Percentiles rank a stretch among this genome's conserved stretches.
Conservation (phyloP, 2,113 vertebrate genomes). For the Brachypodius melanocephalos region DNA sequence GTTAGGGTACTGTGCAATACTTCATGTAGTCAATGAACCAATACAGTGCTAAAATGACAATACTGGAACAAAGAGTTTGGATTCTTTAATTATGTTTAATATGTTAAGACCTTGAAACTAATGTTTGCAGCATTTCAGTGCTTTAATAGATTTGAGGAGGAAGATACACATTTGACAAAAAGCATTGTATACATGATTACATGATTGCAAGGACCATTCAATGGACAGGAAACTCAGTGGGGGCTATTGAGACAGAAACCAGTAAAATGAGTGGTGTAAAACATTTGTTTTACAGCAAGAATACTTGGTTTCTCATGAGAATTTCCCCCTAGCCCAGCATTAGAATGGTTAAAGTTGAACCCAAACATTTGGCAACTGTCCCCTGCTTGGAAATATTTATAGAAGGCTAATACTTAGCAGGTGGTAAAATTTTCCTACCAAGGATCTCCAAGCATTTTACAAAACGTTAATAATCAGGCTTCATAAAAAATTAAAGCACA, state of each 20-base stretch:
- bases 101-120: neutral
- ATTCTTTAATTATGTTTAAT: neutral
- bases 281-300: neutral
- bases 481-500: neutral
- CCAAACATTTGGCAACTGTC: neutral
- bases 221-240: neutral
- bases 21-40: neutral
- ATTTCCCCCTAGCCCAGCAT: neutral
- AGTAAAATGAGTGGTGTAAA: neutral
- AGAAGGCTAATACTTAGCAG: neutral
- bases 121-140: neutral
- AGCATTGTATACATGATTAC: too few relatives aligned
- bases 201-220: neutral
- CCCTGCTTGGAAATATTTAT: conserved; percentile 23
- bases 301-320: neutral
- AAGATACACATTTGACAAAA: neutral
- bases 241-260: neutral
- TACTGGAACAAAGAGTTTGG: neutral
- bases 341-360: neutral
- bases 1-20: neutral
- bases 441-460: conserved; percentile 1
- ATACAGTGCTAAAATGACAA: neutral
- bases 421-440: conserved; percentile 39
- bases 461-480: neutral
- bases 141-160: neutral